Evolutionary conservation across 2,888 invertebrate genomes (phyloP).

Genomic region (Volucella inanis): DNA sequence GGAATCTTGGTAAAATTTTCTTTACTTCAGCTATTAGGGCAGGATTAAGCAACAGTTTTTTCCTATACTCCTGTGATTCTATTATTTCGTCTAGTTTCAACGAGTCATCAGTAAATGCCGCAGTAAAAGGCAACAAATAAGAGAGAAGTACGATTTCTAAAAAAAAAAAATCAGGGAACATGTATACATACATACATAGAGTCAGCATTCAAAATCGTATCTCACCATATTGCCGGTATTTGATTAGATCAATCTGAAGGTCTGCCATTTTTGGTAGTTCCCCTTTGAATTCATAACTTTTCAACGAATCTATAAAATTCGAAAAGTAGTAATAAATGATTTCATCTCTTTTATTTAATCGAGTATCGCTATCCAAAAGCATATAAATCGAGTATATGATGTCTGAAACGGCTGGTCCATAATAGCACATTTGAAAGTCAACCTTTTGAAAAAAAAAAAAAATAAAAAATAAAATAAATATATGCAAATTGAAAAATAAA

Average conservation of each 20-base stretch:
- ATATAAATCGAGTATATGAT: slow-evolving; percentile 76
- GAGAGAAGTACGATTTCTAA: too few relatives aligned
- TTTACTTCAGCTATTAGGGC: not conserved
- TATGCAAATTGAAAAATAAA: slow-evolving; percentile 5
- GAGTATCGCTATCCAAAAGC: slow-evolving; percentile 74
- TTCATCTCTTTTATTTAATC: slow-evolving; percentile 75
- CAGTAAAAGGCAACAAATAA: not conserved
- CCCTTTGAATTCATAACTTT: slow-evolving; percentile 75
- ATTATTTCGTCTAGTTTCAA: not conserved
- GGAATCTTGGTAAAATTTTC: not conserved
- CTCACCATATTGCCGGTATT: slow-evolving; percentile 76
- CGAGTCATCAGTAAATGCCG: not conserved
- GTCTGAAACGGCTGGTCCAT: slow-evolving; percentile 76
- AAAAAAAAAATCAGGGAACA: too few relatives aligned
- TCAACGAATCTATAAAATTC: slow-evolving; percentile 73
- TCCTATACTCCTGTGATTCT: not conserved
- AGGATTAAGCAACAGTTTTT: not conserved
- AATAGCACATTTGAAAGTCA: slow-evolving; percentile 78
- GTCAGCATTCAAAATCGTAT: not conserved
- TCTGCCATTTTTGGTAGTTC: slow-evolving; percentile 73
- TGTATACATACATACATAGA: not conserved
- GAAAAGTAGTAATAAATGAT: slow-evolving; percentile 76
- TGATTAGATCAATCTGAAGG: slow-evolving; percentile 72
- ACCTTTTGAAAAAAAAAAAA: slow-evolving; percentile 41
- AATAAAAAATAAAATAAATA: not conserved